These are phyloP conservation scores for Dipodomys merriami DNA, from an alignment of 2,113 vertebrate species.

Conservation along the genomic window DNA sequence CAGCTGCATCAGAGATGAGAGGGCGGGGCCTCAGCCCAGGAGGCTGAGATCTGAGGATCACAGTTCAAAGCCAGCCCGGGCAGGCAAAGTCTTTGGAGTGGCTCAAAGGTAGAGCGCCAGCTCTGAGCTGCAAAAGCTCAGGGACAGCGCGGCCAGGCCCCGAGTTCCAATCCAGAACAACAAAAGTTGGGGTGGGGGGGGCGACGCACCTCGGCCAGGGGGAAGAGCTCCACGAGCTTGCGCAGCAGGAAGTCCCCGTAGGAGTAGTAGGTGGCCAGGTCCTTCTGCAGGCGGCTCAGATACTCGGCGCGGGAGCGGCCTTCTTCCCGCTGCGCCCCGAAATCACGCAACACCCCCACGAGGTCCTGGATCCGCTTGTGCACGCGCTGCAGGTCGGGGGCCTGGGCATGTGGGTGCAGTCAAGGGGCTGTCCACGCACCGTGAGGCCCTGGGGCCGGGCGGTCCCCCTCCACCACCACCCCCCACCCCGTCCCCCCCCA, in stretches of 20 bases:
- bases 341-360: constrained; percentile 94
- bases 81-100: no score
- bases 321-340: constrained; percentile 89
- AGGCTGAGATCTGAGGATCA: no score
- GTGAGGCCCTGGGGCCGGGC: not conserved
- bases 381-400: constrained; percentile 91
- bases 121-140: no score
- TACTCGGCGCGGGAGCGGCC: constrained; percentile 93
- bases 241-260: constrained; percentile 93
- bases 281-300: constrained; percentile 88
- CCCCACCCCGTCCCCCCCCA: no score
- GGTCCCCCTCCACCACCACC: not conserved
- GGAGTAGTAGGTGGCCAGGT: constrained; percentile 96
- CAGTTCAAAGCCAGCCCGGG: no score
- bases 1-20: constrained; percentile 84
- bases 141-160: no score
- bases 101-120: not conserved
- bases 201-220: constrained; percentile 91
- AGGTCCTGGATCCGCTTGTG: constrained; percentile 97
- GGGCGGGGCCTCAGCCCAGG: no score
- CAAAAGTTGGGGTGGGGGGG: no score
- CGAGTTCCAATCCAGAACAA: not conserved
- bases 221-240: constrained; percentile 95
- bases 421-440: constrained; percentile 74
- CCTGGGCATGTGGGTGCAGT: constrained; percentile 83